Base-by-base conservation (phyloP, 2,888 invertebrate species). In the Mechanitis mazaeus region DNA sequence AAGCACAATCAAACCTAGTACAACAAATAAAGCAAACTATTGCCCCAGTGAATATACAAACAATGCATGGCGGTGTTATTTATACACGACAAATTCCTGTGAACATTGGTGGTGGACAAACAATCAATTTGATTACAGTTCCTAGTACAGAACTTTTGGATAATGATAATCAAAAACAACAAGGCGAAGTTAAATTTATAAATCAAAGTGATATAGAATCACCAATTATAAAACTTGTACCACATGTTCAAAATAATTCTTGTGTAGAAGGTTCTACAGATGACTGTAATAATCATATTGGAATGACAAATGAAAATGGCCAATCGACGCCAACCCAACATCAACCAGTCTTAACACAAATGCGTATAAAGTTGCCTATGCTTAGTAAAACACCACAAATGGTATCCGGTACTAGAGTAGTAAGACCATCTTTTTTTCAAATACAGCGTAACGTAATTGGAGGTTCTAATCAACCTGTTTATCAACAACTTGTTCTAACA, bases 21-120 rank as follows among this genome's bases (percentile, higher is more conserved):
- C 87, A 88, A 67, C 86, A 90, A 71, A 75, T 91, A 46, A 92
- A 92, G 74, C 91, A 91, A 71, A 84, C 90, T 1, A 85, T 91
- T 54, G 84, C 91, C 7, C 90, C 91, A 2, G 85, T 91, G 85
- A 92, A 91, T 69, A 89, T 92, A 59, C 92, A 92, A 76, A 92
- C 92, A 7, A 91, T 93, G 80, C 92, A 93, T 56, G 93, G 93
- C 28, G 92, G 93, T 57, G 94, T 94, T 0, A 94, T 94, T 70
- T 94, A 94, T 75, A 93, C 94, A 58, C 91, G 94, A 68, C 94
- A 94, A 83, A 92, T 94, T 71, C 94, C 94, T 1, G 93, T 93
- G 0, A 92, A 93, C 73, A 79, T 91, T 54, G 85, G 88, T 28
- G 83, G 90, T 54, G 84, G 91, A 50, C 92, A 93, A 80, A 91